A percentile compares a stretch with the other conserved stretches of the same genome.
phyloP scores from a whole-genome alignment of 2,888 invertebrate genomes.

The Drosophila testacea region DNA sequence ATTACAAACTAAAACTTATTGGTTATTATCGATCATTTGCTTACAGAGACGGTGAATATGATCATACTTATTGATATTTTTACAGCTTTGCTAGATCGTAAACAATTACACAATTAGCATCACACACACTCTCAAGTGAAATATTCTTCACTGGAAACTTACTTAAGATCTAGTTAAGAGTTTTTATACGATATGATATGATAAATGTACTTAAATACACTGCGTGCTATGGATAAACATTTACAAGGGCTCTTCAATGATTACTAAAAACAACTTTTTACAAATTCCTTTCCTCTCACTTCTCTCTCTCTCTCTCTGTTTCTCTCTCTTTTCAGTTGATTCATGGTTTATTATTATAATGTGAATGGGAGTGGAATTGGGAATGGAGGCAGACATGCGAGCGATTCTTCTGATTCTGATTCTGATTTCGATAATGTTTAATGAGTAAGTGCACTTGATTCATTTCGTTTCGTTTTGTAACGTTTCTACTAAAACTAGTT shows the following conservation, averaged over 20 bases:
- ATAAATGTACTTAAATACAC: slow-evolving; percentile 31
- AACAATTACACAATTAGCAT: slow-evolving; percentile 67
- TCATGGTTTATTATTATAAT: slow-evolving; percentile 18
- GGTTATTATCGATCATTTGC: slow-evolving; percentile 1
- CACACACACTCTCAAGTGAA: slow-evolving; percentile 63
- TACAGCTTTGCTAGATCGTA: slow-evolving; percentile 72
- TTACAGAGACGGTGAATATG: slow-evolving; percentile 2
- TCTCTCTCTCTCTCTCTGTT: slow-evolving; percentile 5
- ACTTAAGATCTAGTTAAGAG: slow-evolving; percentile 40
- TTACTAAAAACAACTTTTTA: slow-evolving; percentile 75
- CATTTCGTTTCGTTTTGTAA: slow-evolving; percentile 22
- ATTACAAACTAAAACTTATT: slow-evolving; percentile 68
- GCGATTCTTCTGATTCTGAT: slow-evolving; percentile 8
- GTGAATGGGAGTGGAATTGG: slow-evolving; percentile 27
- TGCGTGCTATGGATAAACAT: slow-evolving; percentile 58
- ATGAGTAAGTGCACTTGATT: slow-evolving; percentile 70
- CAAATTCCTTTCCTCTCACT: slow-evolving; percentile 42
- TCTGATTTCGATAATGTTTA: slow-evolving; percentile 40
- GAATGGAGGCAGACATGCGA: slow-evolving; percentile 59
- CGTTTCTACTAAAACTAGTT: slow-evolving; percentile 53
- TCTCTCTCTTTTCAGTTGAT: slow-evolving; percentile 29
- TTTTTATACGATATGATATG: slow-evolving; percentile 2
- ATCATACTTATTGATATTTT: slow-evolving; percentile 40
- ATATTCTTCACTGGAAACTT: slow-evolving; percentile 43
- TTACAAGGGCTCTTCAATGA: slow-evolving; percentile 66